Evolutionary conservation across 2,113 vertebrate species (phyloP).

Genomic region (Tachycineta bicolor): DNA sequence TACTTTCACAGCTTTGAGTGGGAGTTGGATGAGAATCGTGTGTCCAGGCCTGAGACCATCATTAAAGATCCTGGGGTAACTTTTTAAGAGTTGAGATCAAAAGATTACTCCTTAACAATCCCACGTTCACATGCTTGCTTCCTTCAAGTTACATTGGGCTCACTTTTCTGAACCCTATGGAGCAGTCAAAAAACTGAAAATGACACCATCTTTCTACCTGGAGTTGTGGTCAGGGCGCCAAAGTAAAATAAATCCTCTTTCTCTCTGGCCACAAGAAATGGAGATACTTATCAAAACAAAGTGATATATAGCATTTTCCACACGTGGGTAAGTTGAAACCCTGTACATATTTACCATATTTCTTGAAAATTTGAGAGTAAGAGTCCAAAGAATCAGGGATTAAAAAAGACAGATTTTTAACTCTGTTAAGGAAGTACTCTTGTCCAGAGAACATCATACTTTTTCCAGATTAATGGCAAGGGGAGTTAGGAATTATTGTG

Average conservation of each 20-base stretch:
- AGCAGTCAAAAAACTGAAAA: background rate
- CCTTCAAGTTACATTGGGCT: fast-evolving
- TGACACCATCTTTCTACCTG: fast-evolving
- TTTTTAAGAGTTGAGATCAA: background rate
- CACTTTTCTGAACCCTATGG: background rate
- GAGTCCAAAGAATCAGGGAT: background rate
- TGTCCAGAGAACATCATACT: background rate
- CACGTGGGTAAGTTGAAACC: background rate
- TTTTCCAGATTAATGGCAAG: background rate
- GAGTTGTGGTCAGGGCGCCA: background rate
- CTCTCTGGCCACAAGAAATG: background rate
- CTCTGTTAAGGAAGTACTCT: background rate
- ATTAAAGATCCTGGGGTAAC: background rate
- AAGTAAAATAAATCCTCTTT: background rate
- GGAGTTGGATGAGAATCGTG: background rate
- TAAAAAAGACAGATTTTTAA: background rate
- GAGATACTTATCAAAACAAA: background rate
- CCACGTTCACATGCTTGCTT: background rate
- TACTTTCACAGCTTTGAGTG: background rate
- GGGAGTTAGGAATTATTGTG: background rate
- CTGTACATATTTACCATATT: background rate
- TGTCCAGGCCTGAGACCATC: background rate
- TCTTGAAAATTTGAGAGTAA: background rate
- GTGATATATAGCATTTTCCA: background rate
- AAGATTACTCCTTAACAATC: background rate